These are phyloP conservation scores for Enoplosus armatus DNA, from an alignment of 2,797 vertebrate genomes.

Conservation along the genomic window DNA sequence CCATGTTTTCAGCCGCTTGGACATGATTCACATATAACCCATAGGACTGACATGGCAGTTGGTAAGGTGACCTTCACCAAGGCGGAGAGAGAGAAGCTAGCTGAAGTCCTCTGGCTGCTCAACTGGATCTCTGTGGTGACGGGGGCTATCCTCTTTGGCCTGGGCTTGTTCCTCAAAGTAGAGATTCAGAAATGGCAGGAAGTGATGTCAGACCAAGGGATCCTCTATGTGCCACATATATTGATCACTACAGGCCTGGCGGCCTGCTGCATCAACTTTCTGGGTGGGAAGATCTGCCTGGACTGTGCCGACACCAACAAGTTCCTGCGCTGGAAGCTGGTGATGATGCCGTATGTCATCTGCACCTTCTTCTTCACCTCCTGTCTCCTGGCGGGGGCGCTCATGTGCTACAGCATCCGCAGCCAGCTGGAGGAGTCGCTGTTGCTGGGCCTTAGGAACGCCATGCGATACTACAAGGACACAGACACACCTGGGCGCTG, in stretches of 20 bases:
- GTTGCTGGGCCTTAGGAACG: constrained; percentile 85
- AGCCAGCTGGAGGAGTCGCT: constrained; percentile 89
- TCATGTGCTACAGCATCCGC: constrained; percentile 89
- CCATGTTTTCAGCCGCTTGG: constrained; percentile 23
- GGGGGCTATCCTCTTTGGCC: constrained; percentile 87
- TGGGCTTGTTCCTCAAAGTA: constrained; percentile 91
- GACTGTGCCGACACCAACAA: constrained; percentile 89
- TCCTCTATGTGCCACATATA: constrained; percentile 88
- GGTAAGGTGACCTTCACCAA: constrained; percentile 91
- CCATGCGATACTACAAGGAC: constrained; percentile 91
- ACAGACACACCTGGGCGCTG: constrained; percentile 91
- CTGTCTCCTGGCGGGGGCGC: constrained; percentile 88
- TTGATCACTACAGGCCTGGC: constrained; percentile 89
- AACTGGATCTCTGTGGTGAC: constrained; percentile 93
- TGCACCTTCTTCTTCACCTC: constrained; percentile 92
- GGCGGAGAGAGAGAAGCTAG: constrained; percentile 87
- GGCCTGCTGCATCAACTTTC: constrained; percentile 90
- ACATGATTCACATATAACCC: constrained; percentile 15
- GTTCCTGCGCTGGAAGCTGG: constrained; percentile 91
- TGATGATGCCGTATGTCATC: constrained; percentile 90
- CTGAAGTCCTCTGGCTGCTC: constrained; percentile 90
- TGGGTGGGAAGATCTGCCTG: constrained; percentile 92
- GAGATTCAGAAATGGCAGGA: constrained; percentile 90
- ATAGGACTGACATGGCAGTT: constrained; percentile 84
- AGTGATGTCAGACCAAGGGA: constrained; percentile 87